Percentiles rank a stretch among this genome's conserved stretches.
These are phyloP conservation scores for Semaprochilodus insignis DNA, from an alignment of 2,797 vertebrate species.

Conservation along the genomic window DNA sequence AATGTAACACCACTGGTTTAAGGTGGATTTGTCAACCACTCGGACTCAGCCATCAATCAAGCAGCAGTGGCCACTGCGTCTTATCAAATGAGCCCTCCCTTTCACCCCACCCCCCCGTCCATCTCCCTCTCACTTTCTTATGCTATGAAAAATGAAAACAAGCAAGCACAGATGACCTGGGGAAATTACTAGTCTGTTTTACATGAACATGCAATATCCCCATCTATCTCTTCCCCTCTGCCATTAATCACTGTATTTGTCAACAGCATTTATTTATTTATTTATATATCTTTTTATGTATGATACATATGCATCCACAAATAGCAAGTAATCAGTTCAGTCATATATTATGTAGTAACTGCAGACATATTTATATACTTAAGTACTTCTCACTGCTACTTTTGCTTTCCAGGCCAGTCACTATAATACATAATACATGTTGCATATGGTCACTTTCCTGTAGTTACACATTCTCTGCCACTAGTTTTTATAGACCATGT, in stretches of 20 bases:
- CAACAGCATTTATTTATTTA: constrained; percentile 24
- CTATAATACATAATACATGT: no score
- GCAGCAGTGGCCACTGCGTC: constrained; percentile 26
- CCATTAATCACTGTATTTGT: constrained; percentile 57
- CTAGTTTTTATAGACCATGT: no score
- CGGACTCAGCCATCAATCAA: constrained; percentile 43
- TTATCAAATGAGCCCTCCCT: constrained; percentile 29
- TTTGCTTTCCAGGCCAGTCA: neutral
- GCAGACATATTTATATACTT: neutral
- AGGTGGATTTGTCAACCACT: constrained; percentile 32
- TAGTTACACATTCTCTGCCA: no score
- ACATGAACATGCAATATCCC: constrained; percentile 49
- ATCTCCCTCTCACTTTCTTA: constrained; percentile 26
- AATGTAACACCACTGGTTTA: constrained; percentile 38
- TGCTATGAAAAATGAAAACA: constrained; percentile 59
- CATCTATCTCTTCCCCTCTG: constrained; percentile 46
- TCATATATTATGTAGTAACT: neutral
- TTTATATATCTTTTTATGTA: neutral
- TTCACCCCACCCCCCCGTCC: neutral
- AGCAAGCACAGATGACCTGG: constrained; percentile 56
- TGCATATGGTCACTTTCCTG: no score
- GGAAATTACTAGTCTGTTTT: constrained; percentile 62
- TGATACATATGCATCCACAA: neutral
- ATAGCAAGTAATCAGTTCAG: neutral
- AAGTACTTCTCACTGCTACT: neutral